Evolutionary conservation across 1,140 invertebrate genomes (phyloP), one percentile per base, ranked within the genome.

Genomic region (Leguminivora glycinivorella): DNA sequence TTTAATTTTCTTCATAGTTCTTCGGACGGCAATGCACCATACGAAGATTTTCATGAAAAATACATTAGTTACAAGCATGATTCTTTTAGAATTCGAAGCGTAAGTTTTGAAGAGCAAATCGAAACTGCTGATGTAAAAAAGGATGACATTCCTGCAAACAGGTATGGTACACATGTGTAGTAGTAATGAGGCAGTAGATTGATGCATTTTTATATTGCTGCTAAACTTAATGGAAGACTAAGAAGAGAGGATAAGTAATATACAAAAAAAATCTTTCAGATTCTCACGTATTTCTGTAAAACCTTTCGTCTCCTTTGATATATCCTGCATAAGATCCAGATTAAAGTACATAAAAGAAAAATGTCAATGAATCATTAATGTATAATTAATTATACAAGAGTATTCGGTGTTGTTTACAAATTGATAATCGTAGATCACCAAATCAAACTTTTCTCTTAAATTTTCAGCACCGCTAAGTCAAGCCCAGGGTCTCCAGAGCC

Each of bases 31-130:
- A 91, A 91, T 89, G 86, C 83, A 83, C 89, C 86, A 83, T 90
- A 94, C 78, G 93, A 95, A 93, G 95, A 96, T 86, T 96, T 96
- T 82, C 95, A 96, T 88, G 95, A 96, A 92, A 95, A 96, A 85
- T 92, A 96, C 71, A 94, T 96, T 83, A 94, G 95, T 91, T 92
- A 91, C 87, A 92, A 92, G 79, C 93, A 94, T 82, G 94, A 94
- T 77, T 92, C 95, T 79, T 95, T 95, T 88, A 93, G 95, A 75
- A 95, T 95, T 89, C 92, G 95, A 77, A 94, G 94, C 75, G 93
- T 95, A 70, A 95, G 95, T 77, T 91, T 95, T 77, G 93, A 94
- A 88, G 93, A 94, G 82, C 92, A 83, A 78, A 83, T 85, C 75
- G 85, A 92, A 82, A 81, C 83, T 74, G 75, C 81, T 75, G 75